Base-by-base conservation (phyloP, 2,888 invertebrate genomes). In the Euzophera pinguis region DNA sequence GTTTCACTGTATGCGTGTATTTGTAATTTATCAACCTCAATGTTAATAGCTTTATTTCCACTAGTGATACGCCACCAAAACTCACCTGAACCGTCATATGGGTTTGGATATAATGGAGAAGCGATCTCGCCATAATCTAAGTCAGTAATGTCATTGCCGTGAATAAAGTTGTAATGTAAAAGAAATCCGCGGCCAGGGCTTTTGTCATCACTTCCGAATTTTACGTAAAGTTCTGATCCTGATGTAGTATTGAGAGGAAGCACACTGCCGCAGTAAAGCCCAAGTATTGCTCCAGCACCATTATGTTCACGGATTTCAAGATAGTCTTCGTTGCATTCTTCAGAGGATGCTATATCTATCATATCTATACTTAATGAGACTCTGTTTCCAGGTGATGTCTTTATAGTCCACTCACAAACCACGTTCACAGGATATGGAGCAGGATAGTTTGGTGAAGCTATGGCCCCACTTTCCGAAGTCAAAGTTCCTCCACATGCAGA, bases 401-500 rank as follows among this genome's bases (percentile, higher is more conserved):
- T 71, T 52, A 87, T 60, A 34, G 66, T 69, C 97, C 97, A 98
- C 59, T 93, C 92, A 73, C 98, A 98, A 65, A 95, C 93, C 0
- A 93, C 90, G 60, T 92, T 91, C 17, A 91, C 86, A 5, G 91
- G 90, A 79, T 97, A 97, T 0, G 93, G 84, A 54, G 92, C 90
- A 0, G 98, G 98, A 81, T 97, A 98, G 71, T 95, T 93, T 0
- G 98, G 98, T 0, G 98, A 97, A 3, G 93, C 92, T 51, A 98
- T 93, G 2, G 93, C 91, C 0, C 98, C 98, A 47, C 89, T 90
- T 53, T 94, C 92, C 3, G 94, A 91, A 0, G 86, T 92, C 47
- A 98, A 71, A 7, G 81, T 85, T 1, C 97, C 98, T 10, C 98
- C 98, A 80, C 98, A 98, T 7, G 95, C 94, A 91, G 77, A 78